phyloP scores from a whole-genome alignment of 2,113 vertebrate genomes.

The Crotalus tigris region DNA sequence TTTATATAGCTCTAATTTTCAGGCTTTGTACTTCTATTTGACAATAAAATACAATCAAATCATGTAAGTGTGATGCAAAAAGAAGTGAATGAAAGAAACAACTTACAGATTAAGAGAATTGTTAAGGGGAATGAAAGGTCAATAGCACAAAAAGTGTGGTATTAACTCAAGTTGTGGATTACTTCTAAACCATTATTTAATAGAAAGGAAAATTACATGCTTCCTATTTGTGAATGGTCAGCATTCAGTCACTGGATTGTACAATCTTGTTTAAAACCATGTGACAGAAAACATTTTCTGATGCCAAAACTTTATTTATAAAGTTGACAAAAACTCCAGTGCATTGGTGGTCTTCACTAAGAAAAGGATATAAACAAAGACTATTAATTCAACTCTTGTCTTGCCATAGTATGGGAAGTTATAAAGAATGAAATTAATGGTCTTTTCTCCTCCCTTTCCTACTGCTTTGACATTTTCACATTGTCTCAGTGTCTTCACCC shows the following conservation, averaged over 20 bases:
- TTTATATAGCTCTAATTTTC: not conserved
- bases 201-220: slow-evolving; percentile 2
- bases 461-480: slow-evolving; percentile 17
- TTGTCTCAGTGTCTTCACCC: not conserved
- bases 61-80: not conserved
- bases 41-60: not conserved
- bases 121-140: not conserved
- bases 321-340: not conserved
- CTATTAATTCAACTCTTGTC: not conserved
- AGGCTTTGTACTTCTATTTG: not conserved
- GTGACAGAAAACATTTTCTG: not conserved
- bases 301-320: slow-evolving; percentile 13
- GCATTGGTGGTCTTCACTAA: not conserved
- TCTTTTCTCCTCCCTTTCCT: not conserved
- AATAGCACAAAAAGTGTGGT: not conserved
- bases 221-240: not conserved
- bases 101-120: not conserved
- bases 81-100: slow-evolving; percentile 5
- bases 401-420: not conserved
- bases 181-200: not conserved
- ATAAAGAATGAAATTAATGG: accelerated
- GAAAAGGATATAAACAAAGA: not conserved
- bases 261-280: not conserved
- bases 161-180: not conserved
- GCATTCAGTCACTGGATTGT: accelerated